Evolutionary conservation across 2,888 invertebrate genomes (phyloP).

Genomic region (Tortricodes alternella): DNA sequence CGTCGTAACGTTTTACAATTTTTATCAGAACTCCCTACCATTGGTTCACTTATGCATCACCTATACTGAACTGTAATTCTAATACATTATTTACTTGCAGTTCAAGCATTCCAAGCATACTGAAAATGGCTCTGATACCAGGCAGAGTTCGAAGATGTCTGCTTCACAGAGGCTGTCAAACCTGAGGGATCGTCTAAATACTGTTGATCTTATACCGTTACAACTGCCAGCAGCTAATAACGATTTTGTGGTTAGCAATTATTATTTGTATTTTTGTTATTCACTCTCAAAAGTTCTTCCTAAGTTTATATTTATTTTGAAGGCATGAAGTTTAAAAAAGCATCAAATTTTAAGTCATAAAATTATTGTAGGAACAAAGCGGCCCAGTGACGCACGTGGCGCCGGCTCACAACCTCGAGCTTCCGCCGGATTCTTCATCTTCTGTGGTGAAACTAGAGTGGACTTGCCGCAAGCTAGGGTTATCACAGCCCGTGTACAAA

Average conservation of each 20-base stretch:
- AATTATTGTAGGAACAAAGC: slow-evolving; percentile 53
- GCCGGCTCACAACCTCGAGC: slow-evolving; percentile 61
- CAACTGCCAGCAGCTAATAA: slow-evolving; percentile 66
- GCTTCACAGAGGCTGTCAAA: slow-evolving; percentile 73
- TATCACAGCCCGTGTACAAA: slow-evolving; percentile 69
- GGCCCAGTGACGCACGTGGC: slow-evolving; percentile 59
- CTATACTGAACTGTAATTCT: no score
- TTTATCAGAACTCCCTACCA: not conserved
- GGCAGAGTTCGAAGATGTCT: slow-evolving; percentile 63
- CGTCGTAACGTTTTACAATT: no score
- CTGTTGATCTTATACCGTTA: slow-evolving; percentile 72
- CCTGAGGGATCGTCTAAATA: slow-evolving; percentile 66
- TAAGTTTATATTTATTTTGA: no score
- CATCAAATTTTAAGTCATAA: no score
- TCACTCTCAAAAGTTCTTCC: not conserved
- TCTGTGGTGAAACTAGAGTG: slow-evolving; percentile 67
- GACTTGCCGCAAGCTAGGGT: slow-evolving; percentile 72
- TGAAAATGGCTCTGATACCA: slow-evolving; percentile 55
- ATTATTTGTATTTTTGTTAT: slow-evolving; percentile 14
- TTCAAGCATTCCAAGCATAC: slow-evolving; percentile 54
- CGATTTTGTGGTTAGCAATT: slow-evolving; percentile 54
- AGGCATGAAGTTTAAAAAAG: no score
- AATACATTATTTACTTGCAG: slow-evolving; percentile 43
- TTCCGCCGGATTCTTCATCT: slow-evolving; percentile 69
- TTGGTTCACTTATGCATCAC: not conserved